phyloP scores from a whole-genome alignment of 1,140 invertebrate species.

The Scylla paramamosain region DNA sequence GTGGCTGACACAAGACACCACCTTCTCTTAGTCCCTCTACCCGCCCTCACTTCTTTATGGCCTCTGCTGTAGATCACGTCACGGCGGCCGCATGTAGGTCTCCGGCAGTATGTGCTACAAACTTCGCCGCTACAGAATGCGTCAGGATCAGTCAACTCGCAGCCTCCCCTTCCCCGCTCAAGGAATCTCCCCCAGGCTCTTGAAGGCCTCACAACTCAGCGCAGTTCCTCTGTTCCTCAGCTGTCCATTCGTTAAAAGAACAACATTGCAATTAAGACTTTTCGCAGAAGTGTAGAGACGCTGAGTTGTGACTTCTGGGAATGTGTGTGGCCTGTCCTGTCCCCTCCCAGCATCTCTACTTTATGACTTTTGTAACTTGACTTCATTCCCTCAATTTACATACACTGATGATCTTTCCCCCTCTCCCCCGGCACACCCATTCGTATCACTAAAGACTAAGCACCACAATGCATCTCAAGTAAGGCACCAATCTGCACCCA shows the following conservation, averaged over 20 bases:
- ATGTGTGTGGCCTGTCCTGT: background rate
- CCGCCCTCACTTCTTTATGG: background rate
- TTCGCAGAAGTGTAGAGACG: background rate
- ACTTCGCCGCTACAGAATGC: background rate
- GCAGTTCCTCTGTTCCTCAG: background rate
- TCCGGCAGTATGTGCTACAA: background rate
- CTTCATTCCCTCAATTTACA: background rate
- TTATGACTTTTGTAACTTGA: background rate
- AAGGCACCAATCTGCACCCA: background rate
- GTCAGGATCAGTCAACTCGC: no score
- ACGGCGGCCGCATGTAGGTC: background rate
- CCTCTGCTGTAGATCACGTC: background rate
- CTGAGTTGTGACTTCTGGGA: background rate
- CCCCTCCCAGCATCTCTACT: background rate
- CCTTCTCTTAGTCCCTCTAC: background rate
- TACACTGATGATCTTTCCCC: background rate
- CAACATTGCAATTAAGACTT: background rate
- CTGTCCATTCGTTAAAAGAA: background rate
- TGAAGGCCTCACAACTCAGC: no score
- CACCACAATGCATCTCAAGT: background rate
- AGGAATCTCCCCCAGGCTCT: no score
- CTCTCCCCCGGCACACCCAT: background rate
- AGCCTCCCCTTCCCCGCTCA: no score
- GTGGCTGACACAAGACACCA: slow-evolving; percentile 8
- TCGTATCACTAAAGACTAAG: background rate